Conservation (phyloP, 1,140 invertebrate species). For the Yoshiicerus persimilis region DNA sequence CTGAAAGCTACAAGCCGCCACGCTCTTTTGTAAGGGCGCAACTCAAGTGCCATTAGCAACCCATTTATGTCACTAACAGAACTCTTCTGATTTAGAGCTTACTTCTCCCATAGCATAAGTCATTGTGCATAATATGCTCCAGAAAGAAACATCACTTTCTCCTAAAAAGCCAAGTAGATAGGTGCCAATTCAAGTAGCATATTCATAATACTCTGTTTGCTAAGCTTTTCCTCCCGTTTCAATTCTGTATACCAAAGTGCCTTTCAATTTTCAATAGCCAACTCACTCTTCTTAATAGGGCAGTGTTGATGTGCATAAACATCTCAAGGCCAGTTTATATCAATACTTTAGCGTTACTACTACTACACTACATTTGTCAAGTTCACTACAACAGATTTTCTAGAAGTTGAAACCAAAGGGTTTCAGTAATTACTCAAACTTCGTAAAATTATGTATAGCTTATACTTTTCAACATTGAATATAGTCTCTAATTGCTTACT, state of each 20-base stretch:
- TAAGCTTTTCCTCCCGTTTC: neutral
- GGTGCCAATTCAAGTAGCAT: neutral
- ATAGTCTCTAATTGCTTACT: too few relatives aligned
- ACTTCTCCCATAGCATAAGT: neutral
- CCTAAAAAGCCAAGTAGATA: neutral
- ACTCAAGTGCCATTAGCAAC: constrained; percentile 43
- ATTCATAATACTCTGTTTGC: neutral
- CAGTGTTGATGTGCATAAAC: too few relatives aligned
- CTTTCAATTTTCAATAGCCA: neutral
- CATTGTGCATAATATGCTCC: neutral
- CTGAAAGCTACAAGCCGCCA: constrained; percentile 22
- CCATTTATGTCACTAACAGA: constrained; percentile 44
- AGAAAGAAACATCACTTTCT: neutral
- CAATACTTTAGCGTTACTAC: too few relatives aligned
- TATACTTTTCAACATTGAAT: too few relatives aligned
- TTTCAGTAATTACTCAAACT: too few relatives aligned
- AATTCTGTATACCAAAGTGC: neutral
- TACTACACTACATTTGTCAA: too few relatives aligned
- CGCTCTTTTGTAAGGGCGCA: constrained; percentile 26
- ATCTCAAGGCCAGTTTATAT: too few relatives aligned
- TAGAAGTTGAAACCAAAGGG: too few relatives aligned
- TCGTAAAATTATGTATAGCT: too few relatives aligned
- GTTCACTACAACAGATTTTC: too few relatives aligned
- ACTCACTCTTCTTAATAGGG: neutral
- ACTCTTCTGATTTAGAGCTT: constrained; percentile 20